These are phyloP conservation scores for Choloepus didactylus DNA, from an alignment of 2,797 vertebrate genomes.

Conservation along the genomic window DNA sequence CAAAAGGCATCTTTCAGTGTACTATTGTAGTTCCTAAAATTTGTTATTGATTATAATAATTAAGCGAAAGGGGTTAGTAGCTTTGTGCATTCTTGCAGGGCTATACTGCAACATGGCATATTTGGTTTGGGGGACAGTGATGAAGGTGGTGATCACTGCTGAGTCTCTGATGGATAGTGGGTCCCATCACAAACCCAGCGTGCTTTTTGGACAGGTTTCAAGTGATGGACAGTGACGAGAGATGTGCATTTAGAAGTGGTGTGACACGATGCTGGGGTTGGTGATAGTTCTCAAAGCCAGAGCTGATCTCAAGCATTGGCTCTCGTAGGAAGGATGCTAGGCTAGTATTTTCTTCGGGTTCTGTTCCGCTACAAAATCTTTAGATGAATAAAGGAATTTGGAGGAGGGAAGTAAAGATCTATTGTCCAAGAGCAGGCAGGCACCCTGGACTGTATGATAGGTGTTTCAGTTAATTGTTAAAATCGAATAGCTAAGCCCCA, in stretches of 20 bases:
- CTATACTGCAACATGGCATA: neutral
- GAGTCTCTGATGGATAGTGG: neutral
- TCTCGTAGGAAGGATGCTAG: neutral
- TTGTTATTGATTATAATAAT: neutral
- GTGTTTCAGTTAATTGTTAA: neutral
- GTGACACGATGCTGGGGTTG: neutral
- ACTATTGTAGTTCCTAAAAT: neutral
- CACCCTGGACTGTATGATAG: neutral
- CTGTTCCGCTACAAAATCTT: neutral
- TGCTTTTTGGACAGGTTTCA: fast-evolving
- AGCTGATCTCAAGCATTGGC: neutral
- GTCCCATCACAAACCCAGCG: neutral
- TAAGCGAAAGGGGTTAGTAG: neutral
- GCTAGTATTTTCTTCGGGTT: neutral
- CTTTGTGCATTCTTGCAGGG: neutral
- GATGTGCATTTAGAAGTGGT: neutral
- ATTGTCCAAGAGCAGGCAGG: neutral
- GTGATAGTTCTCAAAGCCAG: neutral
- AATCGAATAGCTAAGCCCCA: neutral
- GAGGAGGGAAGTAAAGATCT: neutral
- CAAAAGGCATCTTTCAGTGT: neutral
- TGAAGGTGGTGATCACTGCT: neutral
- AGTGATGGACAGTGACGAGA: neutral
- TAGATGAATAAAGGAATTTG: neutral
- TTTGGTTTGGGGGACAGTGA: neutral